Evolutionary conservation across 2,888 invertebrate genomes (phyloP).

Genomic region (Synanthedon andrenaeformis): DNA sequence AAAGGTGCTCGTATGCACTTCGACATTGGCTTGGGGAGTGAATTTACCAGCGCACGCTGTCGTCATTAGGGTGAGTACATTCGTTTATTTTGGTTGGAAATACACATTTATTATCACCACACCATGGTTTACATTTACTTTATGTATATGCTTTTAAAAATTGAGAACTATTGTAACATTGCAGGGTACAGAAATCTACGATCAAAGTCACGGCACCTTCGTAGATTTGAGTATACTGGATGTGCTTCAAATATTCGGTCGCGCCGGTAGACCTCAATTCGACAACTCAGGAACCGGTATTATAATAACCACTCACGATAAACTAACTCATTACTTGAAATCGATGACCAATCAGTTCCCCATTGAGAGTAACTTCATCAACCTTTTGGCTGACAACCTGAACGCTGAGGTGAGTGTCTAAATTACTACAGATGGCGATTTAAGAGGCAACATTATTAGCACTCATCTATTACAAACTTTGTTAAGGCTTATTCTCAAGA

Average conservation of each 20-base stretch:
- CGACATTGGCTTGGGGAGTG: constrained; percentile 99
- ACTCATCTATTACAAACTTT: background rate
- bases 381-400: constrained; percentile 92
- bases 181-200: constrained; percentile 97
- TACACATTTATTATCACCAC: too few species aligned
- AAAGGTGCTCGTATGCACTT: constrained; percentile 93
- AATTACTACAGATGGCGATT: background rate
- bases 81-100: background rate
- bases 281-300: constrained; percentile 94
- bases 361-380: constrained; percentile 97
- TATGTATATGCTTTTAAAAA: too few species aligned
- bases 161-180: constrained; percentile 6
- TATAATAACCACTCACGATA: constrained; percentile 93
- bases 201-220: constrained; percentile 93
- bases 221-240: constrained; percentile 97
- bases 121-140: too few species aligned
- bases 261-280: constrained; percentile 98
- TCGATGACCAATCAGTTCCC: constrained; percentile 96
- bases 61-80: constrained; percentile 81
- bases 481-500: too few species aligned
- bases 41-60: constrained; percentile 99
- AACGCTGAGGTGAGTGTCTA: constrained; percentile 87
- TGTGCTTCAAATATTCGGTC: constrained; percentile 97
- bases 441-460: background rate
- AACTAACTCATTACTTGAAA: constrained; percentile 92